phyloP scores from a whole-genome alignment of 2,113 vertebrate genomes.

The Hemiscyllium ocellatum region DNA sequence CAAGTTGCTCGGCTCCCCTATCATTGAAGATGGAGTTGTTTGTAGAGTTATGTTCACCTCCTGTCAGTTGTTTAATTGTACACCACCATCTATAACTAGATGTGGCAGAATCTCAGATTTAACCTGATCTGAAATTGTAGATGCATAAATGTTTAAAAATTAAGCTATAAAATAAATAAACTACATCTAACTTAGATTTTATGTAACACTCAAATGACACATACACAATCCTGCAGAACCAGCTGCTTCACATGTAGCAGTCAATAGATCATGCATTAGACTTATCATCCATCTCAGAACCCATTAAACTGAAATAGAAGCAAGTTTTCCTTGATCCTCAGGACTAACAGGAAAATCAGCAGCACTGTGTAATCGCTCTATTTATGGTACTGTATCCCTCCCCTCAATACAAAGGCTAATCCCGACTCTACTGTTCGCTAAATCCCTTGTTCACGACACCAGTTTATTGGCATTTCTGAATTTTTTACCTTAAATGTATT shows the following conservation, averaged over 20 bases:
- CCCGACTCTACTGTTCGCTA: neutral
- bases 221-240: neutral
- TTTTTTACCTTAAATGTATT: neutral
- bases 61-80: no score
- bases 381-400: neutral
- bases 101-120: no score
- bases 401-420: neutral
- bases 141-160: no score
- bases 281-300: neutral
- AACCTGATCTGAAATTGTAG: no score
- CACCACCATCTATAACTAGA: no score
- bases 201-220: neutral
- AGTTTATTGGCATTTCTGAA: neutral
- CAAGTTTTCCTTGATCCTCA: no score
- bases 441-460: neutral
- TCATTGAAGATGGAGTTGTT: no score
- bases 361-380: neutral
- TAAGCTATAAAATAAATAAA: no score
- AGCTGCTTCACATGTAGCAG: neutral
- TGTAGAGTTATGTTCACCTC: no score
- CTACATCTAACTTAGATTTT: no score
- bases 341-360: neutral
- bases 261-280: neutral
- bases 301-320: no score
- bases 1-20: no score